Evolutionary conservation across 2,888 invertebrate species (phyloP), one percentile per base, ranked within the genome.

Genomic region (Scaptodrosophila latifasciaeformis): DNA sequence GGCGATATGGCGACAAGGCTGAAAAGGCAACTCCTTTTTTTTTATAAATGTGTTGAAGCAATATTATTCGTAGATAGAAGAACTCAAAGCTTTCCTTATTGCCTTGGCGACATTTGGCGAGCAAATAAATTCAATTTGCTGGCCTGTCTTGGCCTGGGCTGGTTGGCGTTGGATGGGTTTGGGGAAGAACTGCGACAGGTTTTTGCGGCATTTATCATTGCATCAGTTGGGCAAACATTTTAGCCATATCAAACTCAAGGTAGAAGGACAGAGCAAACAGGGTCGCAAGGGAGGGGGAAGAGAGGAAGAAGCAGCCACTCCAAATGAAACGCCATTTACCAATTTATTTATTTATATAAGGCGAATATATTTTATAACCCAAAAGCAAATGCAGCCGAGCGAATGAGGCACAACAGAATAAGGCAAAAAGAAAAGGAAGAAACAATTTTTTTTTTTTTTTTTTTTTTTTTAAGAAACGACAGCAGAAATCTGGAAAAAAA

Each of bases 241-340:
- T n/a, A n/a, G n/a, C n/a, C n/a, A n/a, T n/a, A n/a, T n/a, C n/a
- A n/a, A n/a, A n/a, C n/a, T n/a, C n/a, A n/a, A n/a, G n/a, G n/a
- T n/a, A n/a, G n/a, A n/a, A n/a, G 19, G 18, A 69, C 69, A 55
- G 62, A 55, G 51, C 53, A 51, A 49, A 53, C 39, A 47, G 53
- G 49, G n/a, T 21, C 47, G 46, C 44, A 30, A 37, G 18, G 34
- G 24, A 43, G 42, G 27, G 27, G 27, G 18, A 44, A 40, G 48
- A 39, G 10, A 34, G 7, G 34, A 12, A 37, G 13, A 64, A 66
- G 55, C 49, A 47, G 53, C 65, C 65, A 49, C 65, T 65, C 61
- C 76, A 70, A 79, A 77, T 70, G 77, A 81, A 81, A 81, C 72
- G 80, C 80, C 81, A 81, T 81, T 81, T 79, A 70, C 67, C 81